These are phyloP conservation scores for Perccottus glenii DNA, from an alignment of 2,113 vertebrate genomes.

Conservation along the genomic window DNA sequence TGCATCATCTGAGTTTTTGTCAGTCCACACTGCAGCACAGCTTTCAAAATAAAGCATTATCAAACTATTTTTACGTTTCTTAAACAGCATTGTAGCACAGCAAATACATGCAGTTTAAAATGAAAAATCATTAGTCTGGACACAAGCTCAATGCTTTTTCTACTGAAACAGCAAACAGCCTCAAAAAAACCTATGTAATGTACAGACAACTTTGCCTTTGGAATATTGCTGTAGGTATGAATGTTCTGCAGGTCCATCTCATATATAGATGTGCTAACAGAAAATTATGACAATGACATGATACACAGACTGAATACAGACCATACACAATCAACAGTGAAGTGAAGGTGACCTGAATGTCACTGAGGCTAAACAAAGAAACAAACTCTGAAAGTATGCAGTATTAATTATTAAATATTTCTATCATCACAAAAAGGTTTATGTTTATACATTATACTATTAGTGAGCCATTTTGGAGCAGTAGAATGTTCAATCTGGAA, in stretches of 20 bases:
- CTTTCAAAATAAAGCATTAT: too few relatives aligned
- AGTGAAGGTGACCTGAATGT: slow-evolving; percentile 2
- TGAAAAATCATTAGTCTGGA: too few relatives aligned
- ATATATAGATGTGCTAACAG: background rate
- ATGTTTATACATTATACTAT: background rate
- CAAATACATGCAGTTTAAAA: too few relatives aligned
- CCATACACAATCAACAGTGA: background rate
- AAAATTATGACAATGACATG: background rate
- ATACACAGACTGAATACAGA: background rate
- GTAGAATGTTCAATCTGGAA: background rate
- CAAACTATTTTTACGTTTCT: too few relatives aligned
- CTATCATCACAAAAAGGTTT: background rate
- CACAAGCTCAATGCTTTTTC: too few relatives aligned
- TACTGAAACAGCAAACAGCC: too few relatives aligned
- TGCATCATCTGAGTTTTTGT: too few relatives aligned
- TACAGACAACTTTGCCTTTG: background rate
- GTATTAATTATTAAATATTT: too few relatives aligned
- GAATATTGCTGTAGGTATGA: background rate
- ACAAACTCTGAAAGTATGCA: slow-evolving; percentile 5
- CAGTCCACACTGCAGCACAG: too few relatives aligned
- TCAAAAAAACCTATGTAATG: background rate
- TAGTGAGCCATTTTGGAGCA: background rate
- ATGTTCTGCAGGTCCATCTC: background rate
- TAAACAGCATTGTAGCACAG: too few relatives aligned
- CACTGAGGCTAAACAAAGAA: background rate